These are phyloP conservation scores for Zaprionus taronus DNA, from an alignment of 1,140 invertebrate species.

Conservation along the genomic window DNA sequence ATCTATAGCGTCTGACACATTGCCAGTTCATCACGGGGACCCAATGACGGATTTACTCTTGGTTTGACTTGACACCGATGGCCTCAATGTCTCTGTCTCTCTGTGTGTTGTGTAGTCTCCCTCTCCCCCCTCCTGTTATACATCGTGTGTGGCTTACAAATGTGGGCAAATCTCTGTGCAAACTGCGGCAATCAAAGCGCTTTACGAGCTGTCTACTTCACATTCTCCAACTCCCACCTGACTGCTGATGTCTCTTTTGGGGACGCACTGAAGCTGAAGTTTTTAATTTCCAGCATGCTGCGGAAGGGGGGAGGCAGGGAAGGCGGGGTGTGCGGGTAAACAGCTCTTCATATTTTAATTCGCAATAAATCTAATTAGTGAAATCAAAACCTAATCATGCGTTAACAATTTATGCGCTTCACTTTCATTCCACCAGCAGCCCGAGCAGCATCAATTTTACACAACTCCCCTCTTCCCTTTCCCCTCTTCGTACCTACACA, in stretches of 20 bases:
- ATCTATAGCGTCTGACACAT: conserved; percentile 63
- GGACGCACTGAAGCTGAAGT: conserved; percentile 70
- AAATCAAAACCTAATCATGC: conserved; percentile 81
- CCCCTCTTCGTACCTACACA: too few relatives aligned
- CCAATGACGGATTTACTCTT: conserved; percentile 73
- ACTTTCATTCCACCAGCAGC: conserved; percentile 50
- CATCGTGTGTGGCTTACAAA: conserved; percentile 53
- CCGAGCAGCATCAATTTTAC: conserved; percentile 42
- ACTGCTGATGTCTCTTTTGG: neutral
- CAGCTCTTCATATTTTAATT: conserved; percentile 66
- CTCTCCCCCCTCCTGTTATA: neutral
- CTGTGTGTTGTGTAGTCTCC: conserved; percentile 8
- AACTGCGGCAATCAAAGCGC: conserved; percentile 64
- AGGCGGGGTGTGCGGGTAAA: too few relatives aligned
- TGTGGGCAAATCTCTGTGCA: conserved; percentile 69
- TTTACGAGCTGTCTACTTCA: conserved; percentile 36
- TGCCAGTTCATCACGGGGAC: conserved; percentile 76
- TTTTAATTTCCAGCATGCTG: conserved; percentile 66
- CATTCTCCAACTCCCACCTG: neutral
- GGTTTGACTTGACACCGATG: conserved; percentile 67
- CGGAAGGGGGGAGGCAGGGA: neutral
- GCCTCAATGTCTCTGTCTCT: conserved; percentile 38
- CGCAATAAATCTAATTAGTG: conserved; percentile 81
- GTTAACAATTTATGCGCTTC: conserved; percentile 81
- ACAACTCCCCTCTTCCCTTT: neutral